Evolutionary conservation across 2,113 vertebrate genomes (phyloP), one percentile per base, ranked within the genome.

Genomic region (Ammodytes marinus): DNA sequence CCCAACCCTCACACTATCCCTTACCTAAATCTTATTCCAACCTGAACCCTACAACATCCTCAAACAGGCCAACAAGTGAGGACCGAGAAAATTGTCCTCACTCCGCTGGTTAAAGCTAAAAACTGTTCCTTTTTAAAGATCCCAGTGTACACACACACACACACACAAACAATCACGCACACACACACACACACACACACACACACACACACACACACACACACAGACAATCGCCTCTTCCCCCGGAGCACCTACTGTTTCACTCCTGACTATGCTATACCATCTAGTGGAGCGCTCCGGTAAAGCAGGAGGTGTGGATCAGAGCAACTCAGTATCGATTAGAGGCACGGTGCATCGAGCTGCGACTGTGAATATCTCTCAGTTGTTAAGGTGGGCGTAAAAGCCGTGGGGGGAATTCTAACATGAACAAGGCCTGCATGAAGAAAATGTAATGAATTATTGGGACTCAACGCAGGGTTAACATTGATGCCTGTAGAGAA

Each of bases 281-380:
- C 95, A 95, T 94, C 95, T 95, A 94, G 95, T 95, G 95, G 93
- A 89, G 55, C 60, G 59, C 13, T 61, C 1, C 3, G 89, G 93
- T 88, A 94, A 19, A 88, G 88, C 88, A 91, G 0, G 35, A 37
- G 40, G 8, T 6, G 8, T 6, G 58, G 27, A 70, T 8, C 2
- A 61, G 45, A 64, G 43, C 15, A 40, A 55, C 15, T 58, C 35
- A 46, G 57, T 43, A 72, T 77, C 2, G 53, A 80, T 57, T 64
- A 59, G 27, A 70, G 47, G 13, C 3, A 37, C 45, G 27, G 19
- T 27, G 27, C 50, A 45, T 69, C 40, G 9, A 55, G 37, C 61
- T 77, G 68, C 15, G 46, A 37, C 0, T 45, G 52, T 60, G 35
- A 49, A 35, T 54, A 39, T 58, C 7, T 54, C 42, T 58, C 7